Base-by-base conservation (phyloP, 2,888 invertebrate species). In the Platycheirus albimanus region DNA sequence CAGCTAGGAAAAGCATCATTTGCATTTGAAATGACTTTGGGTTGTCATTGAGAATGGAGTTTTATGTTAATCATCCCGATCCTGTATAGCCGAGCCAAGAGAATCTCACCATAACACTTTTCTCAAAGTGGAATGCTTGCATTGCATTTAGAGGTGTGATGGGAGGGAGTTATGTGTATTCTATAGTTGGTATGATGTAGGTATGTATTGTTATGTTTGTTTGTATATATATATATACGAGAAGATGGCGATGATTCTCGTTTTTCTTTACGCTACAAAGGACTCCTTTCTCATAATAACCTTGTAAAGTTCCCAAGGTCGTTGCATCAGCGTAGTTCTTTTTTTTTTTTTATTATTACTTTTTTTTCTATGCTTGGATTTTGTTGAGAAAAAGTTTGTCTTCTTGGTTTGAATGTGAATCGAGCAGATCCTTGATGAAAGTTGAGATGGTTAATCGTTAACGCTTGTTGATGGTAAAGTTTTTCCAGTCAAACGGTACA, bases 231-330 rank as follows among this genome's bases (percentile, higher is more conserved):
- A 19, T 33, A 51, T 38, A 30, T 20, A 15, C 13, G 52, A 5
- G 52, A 17, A 51, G 33, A 33, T 64, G 41, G 47, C 33, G 63
- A 36, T 71, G 45, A 28, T 52, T 51, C 76, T 77, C 17, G 24
- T 38, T 20, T 30, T 54, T 43, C 11, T 41, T 66, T 64, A 54
- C 49, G n/a, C 30, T 49, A 77, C 63, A 83, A 74, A 83, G 83
- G 72, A 67, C 43, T 38, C 24, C 78, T 76, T 17, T 63, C 72
- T 83, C 51, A 51, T 69, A 64, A 72, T 78, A 83, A 83, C 83
- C 83, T 83, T 83, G 83, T 72, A 78, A 83, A 83, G 63, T 72
- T 78, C 72, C 78, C 83, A 83, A 83, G 83, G 83, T 83, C 83
- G 83, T 83, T 83, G 83, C 83, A 78, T 83, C 78, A 69, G 72